Percentiles rank a stretch among this genome's conserved stretches.
Evolutionary conservation across 1,140 invertebrate genomes (phyloP).

Genomic region (Leucophenga varia): DNA sequence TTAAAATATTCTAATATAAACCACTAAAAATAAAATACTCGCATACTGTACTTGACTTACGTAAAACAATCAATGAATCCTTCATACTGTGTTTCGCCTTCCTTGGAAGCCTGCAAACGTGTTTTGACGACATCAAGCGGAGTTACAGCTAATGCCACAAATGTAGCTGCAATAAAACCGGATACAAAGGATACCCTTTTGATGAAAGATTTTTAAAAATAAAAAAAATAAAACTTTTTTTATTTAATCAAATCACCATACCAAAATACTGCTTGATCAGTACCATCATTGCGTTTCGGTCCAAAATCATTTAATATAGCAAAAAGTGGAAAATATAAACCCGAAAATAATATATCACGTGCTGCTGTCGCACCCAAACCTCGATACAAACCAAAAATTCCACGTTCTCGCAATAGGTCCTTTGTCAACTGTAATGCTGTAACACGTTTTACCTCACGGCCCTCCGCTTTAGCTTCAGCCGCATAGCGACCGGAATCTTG

Average conservation of each 20-base stretch:
- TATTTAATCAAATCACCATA: background rate
- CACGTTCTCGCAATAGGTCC: constrained; percentile 74
- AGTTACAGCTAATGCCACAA: constrained; percentile 83
- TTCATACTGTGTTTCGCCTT: background rate
- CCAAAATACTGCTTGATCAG: constrained; percentile 69
- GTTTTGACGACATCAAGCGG: constrained; percentile 97
- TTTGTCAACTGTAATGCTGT: constrained; percentile 80
- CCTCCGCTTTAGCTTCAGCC: constrained; percentile 60
- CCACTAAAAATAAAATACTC: too few relatives aligned
- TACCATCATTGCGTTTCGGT: constrained; percentile 57
- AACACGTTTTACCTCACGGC: constrained; percentile 63
- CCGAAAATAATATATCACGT: constrained; percentile 90
- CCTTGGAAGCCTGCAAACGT: constrained; percentile 83
- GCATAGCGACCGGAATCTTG: constrained; percentile 89
- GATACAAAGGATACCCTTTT: constrained; percentile 82
- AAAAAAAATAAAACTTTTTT: constrained; percentile 60
- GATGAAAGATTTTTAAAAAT: too few relatives aligned
- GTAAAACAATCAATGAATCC: constrained; percentile 63
- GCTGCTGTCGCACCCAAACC: constrained; percentile 87
- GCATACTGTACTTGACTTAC: constrained; percentile 69
- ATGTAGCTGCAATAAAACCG: constrained; percentile 83
- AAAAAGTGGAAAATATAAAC: constrained; percentile 96
- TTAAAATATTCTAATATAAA: too few relatives aligned
- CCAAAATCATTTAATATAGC: constrained; percentile 66
- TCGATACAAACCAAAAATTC: constrained; percentile 89